Conservation (phyloP, 2,888 invertebrate species). For the Spilarctia lutea region DNA sequence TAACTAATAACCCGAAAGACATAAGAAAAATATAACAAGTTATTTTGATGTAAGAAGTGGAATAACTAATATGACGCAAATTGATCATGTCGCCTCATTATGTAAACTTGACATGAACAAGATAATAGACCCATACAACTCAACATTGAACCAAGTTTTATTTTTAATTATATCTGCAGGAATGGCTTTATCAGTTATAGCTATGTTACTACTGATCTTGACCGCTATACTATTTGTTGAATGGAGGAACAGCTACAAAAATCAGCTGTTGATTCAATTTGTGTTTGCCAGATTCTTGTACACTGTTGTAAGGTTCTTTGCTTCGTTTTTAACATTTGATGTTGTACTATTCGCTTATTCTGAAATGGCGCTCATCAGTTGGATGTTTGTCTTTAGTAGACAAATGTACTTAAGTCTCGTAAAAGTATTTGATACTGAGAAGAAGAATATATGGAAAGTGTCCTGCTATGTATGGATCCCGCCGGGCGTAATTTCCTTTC, state of each 20-base stretch:
- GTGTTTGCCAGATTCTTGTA: constrained; percentile 73
- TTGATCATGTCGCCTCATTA: background rate
- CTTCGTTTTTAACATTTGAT: constrained; percentile 51
- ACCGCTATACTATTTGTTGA: constrained; percentile 71
- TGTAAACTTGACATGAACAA: constrained; percentile 5
- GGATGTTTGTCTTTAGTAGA: constrained; percentile 77
- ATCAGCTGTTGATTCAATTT: constrained; percentile 75
- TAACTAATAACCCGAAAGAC: no score
- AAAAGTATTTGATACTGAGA: constrained; percentile 63
- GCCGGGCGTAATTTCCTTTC: constrained; percentile 54
- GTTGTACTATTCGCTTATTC: constrained; percentile 61
- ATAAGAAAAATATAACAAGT: background rate
- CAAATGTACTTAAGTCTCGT: constrained; percentile 74
- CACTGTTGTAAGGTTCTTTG: constrained; percentile 61
- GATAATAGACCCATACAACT: background rate
- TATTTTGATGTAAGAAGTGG: background rate
- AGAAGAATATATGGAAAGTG: constrained; percentile 58
- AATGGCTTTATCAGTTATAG: constrained; percentile 60
- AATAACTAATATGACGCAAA: background rate
- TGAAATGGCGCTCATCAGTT: constrained; percentile 67
- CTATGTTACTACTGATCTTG: constrained; percentile 64
- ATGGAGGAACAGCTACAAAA: constrained; percentile 76
- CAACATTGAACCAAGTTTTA: background rate
- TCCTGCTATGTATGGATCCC: constrained; percentile 66
- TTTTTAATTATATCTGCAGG: constrained; percentile 62